Percentiles rank a stretch among this genome's conserved stretches.
Conservation (phyloP, 2,113 vertebrate species). For the Pleuronectes platessa region DNA sequence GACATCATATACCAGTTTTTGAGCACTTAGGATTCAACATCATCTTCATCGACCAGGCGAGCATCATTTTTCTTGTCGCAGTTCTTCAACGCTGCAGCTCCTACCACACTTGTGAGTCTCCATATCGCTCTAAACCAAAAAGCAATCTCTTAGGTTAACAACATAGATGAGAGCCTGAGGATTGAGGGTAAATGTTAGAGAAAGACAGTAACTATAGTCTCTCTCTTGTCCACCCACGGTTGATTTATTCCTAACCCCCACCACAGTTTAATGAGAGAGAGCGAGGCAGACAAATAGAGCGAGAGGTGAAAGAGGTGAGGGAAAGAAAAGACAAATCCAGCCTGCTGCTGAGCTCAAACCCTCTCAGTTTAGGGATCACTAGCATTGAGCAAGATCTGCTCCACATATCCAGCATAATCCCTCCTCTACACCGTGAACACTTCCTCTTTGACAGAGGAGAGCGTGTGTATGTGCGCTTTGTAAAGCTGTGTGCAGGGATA, state of each 20-base stretch:
- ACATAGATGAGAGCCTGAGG: too few relatives aligned
- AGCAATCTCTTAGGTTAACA: too few relatives aligned
- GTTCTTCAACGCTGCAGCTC: too few relatives aligned
- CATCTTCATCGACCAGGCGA: too few relatives aligned
- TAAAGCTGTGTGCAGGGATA: constrained; percentile 11
- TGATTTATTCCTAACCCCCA: neutral
- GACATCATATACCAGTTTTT: too few relatives aligned
- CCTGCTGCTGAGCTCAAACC: constrained; percentile 44
- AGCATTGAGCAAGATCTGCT: constrained; percentile 60
- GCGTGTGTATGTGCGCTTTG: constrained; percentile 25
- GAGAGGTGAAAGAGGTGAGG: constrained; percentile 28
- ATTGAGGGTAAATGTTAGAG: too few relatives aligned
- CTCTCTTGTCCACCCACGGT: too few relatives aligned
- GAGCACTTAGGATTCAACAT: too few relatives aligned
- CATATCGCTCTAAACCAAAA: too few relatives aligned
- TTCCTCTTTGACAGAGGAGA: constrained; percentile 29
- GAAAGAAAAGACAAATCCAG: constrained; percentile 52
- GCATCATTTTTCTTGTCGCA: too few relatives aligned
- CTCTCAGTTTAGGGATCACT: constrained; percentile 58
- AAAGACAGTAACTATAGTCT: too few relatives aligned
- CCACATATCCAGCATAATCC: constrained; percentile 66
- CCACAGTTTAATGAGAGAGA: constrained; percentile 1
- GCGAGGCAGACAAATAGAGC: constrained; percentile 10
- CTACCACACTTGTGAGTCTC: too few relatives aligned
- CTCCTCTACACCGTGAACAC: constrained; percentile 40